Conservation (phyloP, 2,888 invertebrate species). For the Sminthurinus aureus region DNA sequence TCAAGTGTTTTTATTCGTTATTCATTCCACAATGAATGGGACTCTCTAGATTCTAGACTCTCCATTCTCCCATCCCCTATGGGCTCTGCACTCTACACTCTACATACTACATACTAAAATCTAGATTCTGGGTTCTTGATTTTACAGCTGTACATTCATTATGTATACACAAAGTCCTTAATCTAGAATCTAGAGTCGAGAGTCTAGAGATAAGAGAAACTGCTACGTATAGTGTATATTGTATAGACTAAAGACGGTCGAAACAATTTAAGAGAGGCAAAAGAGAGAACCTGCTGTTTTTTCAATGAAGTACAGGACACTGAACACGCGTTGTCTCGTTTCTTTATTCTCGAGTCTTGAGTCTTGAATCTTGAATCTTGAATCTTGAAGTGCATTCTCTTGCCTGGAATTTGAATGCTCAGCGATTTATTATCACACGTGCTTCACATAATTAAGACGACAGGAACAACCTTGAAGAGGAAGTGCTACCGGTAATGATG, state of each 20-base stretch:
- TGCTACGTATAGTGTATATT: background rate
- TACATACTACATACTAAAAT: too few species aligned
- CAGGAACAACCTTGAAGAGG: slow-evolving; percentile 14
- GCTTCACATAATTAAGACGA: slow-evolving; percentile 32
- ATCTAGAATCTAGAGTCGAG: too few species aligned
- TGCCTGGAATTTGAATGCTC: background rate
- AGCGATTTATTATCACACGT: slow-evolving; percentile 34
- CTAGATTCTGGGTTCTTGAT: too few species aligned
- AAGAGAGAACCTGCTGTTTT: background rate
- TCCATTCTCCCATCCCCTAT: background rate
- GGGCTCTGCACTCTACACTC: too few species aligned
- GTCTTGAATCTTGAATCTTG: too few species aligned
- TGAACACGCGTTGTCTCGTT: background rate
- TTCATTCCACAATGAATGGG: background rate
- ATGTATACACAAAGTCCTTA: too few species aligned
- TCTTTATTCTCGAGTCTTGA: too few species aligned
- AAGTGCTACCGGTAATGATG: too few species aligned
- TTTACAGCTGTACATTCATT: too few species aligned
- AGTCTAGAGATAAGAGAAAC: too few species aligned
- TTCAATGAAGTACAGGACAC: background rate
- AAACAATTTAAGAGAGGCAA: background rate
- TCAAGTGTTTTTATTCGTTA: background rate
- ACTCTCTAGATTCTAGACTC: background rate
- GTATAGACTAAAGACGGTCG: background rate
- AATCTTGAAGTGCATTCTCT: background rate